Conservation (phyloP, 2,888 invertebrate genomes). For the Cenopis cana region DNA sequence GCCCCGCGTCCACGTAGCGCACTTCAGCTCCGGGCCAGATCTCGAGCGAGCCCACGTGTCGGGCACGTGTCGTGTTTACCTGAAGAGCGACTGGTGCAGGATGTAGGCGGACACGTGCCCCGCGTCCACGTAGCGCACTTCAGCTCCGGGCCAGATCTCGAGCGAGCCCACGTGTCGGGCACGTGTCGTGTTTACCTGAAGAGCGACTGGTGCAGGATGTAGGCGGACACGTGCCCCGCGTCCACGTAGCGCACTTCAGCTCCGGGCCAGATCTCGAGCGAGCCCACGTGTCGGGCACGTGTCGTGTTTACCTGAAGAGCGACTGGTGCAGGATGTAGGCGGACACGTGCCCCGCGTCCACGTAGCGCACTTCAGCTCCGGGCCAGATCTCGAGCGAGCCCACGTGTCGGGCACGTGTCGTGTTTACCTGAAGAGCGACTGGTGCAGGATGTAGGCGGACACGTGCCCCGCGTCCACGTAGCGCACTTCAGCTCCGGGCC, state of each 20-base stretch:
- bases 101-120: slow-evolving; percentile 96
- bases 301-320: slow-evolving; percentile 89
- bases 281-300: too few relatives aligned
- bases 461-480: slow-evolving; percentile 96
- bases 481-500: slow-evolving; percentile 96
- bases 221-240: slow-evolving; percentile 95
- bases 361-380: slow-evolving; percentile 93
- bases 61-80: slow-evolving; percentile 86
- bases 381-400: slow-evolving; percentile 92
- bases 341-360: slow-evolving; percentile 95
- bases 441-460: slow-evolving; percentile 93
- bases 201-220: slow-evolving; percentile 93
- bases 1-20: slow-evolving; percentile 94
- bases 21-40: slow-evolving; percentile 98
- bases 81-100: slow-evolving; percentile 93
- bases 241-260: slow-evolving; percentile 94
- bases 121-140: slow-evolving; percentile 94
- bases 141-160: slow-evolving; percentile 97
- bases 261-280: slow-evolving; percentile 97
- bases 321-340: slow-evolving; percentile 95
- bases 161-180: too few relatives aligned
- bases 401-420: neutral
- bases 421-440: slow-evolving; percentile 92
- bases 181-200: slow-evolving; percentile 89
- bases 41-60: too few relatives aligned